Evolutionary conservation across 2,888 invertebrate species (phyloP).

Genomic region (Bellardia pandia): DNA sequence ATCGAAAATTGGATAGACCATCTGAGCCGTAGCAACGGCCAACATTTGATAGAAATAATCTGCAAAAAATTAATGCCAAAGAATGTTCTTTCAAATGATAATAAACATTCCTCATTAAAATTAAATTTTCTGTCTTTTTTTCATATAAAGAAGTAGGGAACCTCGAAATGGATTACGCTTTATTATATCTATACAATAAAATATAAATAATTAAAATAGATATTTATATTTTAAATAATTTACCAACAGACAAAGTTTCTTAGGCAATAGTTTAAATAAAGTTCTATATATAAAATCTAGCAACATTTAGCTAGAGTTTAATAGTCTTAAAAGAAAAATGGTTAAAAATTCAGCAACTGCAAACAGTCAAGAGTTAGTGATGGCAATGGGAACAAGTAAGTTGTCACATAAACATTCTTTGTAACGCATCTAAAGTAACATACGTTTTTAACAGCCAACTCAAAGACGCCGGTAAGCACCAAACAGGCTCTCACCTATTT

Average conservation of each 20-base stretch:
- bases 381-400: not conserved
- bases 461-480: not conserved
- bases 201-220: no score
- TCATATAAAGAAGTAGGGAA: no score
- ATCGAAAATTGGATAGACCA: no score
- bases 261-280: not conserved
- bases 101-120: no score
- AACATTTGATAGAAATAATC: no score
- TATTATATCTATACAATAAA: no score
- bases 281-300: not conserved
- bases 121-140: no score
- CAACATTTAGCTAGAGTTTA: not conserved
- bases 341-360: not conserved
- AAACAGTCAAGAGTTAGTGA: not conserved
- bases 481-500: not conserved
- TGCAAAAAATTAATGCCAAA: no score
- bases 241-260: not conserved
- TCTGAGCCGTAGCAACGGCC: no score
- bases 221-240: no score
- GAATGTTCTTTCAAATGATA: no score
- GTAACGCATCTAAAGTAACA: not conserved
- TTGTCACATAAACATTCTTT: not conserved
- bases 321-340: not conserved
- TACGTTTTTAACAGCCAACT: not conserved
- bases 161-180: no score